Base-by-base conservation (phyloP, 2,888 invertebrate species). In the Lucinisca nassula region DNA sequence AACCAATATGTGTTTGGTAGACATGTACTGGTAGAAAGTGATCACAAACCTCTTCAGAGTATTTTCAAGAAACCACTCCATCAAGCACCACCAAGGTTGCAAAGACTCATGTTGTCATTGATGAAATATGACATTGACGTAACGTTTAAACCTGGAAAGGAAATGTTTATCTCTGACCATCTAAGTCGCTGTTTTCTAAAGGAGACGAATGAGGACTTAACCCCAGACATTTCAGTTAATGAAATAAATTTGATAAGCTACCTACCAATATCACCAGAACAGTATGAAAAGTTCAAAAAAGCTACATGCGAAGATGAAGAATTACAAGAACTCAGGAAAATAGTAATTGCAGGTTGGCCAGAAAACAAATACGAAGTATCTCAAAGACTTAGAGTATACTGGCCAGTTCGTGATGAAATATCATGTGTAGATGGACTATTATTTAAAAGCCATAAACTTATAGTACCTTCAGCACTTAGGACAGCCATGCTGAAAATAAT, bases 41-140 rank as follows among this genome's bases (percentile, higher is more conserved):
- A 87, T 40, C 83, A 83, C 55, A 84, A 37, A 27, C 87, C 79
- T 8, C 49, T 87, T 17, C 67, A 74, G 38, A 73, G 84, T 14
- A 78, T 84, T 0, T 85, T 73, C 32, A n/a, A n/a, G 37, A 85
- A 81, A 61, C 37, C 8, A 80, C 80, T 55, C 72, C 81, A 35
- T 81, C 78, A 77, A 81, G 82, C 0, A 73, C 81, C 70, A 30
- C 40, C 45, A 32, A 35, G 67, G 35, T 21, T 67, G 17, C 67
- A 67, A 35, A 67, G 35, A 35, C 14, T 67, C 8, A 67, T 67
- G 35, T 67, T 67, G 12, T 30, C 58, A 61, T 61, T 87, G 14
- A 87, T 87, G 58, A 58, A 84, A 24, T 67, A 90, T 38, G 84
- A 85, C 35, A 38, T 90, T 0, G 27, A 49, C 10, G 49, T 87